Percentiles rank a stretch among this genome's conserved stretches.
These are phyloP conservation scores for Polydesmus complanatus DNA, from an alignment of 2,888 invertebrate species.

Conservation along the genomic window DNA sequence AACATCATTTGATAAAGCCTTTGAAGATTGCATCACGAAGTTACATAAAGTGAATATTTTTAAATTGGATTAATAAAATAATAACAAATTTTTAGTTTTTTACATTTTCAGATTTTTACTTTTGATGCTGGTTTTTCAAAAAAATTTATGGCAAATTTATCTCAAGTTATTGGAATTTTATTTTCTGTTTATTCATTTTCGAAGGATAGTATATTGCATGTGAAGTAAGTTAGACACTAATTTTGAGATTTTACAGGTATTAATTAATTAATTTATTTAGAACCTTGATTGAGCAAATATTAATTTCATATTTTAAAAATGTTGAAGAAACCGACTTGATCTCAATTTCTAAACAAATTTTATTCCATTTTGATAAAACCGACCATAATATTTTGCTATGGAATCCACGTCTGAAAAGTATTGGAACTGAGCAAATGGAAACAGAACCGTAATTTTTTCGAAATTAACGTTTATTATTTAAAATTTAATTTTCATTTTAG, in stretches of 20 bases:
- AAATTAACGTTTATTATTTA: no score
- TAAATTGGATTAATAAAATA: no score
- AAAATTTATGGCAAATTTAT: not conserved
- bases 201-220: not conserved
- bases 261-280: not conserved
- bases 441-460: no score
- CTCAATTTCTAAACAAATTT: no score
- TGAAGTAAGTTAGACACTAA: not conserved
- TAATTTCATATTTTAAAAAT: not conserved
- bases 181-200: not conserved
- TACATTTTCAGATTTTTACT: no score
- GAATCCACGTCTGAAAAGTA: no score
- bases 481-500: no score
- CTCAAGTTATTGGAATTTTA: not conserved
- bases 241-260: not conserved
- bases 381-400: no score
- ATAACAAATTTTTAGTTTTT: no score
- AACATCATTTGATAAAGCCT: not conserved
- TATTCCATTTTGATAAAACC: no score
- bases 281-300: not conserved
- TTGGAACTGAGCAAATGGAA: no score
- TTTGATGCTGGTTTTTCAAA: not conserved
- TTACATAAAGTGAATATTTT: not conserved
- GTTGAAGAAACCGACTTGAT: not conserved
- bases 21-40: not conserved